Evolutionary conservation across 2,888 invertebrate genomes (phyloP).

Genomic region (Oligia strigilis): DNA sequence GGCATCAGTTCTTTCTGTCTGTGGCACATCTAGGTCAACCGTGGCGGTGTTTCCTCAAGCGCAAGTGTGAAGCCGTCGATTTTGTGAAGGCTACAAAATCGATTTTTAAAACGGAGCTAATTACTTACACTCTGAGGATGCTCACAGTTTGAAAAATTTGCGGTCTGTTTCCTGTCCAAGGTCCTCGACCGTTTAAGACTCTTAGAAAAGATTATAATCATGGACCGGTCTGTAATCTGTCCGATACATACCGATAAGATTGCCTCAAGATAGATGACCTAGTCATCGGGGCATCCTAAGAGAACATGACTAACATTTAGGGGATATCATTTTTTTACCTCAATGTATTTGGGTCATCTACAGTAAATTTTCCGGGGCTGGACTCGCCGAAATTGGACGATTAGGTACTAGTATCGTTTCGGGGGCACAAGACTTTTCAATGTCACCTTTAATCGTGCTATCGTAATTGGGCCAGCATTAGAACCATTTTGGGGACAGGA

Average conservation of each 20-base stretch:
- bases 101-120: not conserved
- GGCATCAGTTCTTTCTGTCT: too few relatives aligned
- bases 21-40: not conserved
- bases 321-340: not conserved
- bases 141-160: not conserved
- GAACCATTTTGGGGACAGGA: not conserved
- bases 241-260: slow-evolving; percentile 24
- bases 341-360: too few relatives aligned
- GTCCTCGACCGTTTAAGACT: not conserved
- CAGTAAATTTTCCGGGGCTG: not conserved
- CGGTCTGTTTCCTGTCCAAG: not conserved
- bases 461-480: not conserved
- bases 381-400: not conserved
- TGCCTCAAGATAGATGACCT: slow-evolving; percentile 1
- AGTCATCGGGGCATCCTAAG: slow-evolving; percentile 1
- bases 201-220: slow-evolving; percentile 6
- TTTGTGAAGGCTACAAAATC: not conserved
- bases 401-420: not conserved
- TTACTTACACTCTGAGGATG: not conserved
- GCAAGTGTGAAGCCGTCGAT: not conserved
- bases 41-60: not conserved
- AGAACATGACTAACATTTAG: slow-evolving; percentile 1
- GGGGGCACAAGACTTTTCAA: not conserved
- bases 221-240: not conserved
- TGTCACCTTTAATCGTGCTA: not conserved